Conservation (phyloP, 2,113 vertebrate species). For the Ptilonorhynchus violaceus region DNA sequence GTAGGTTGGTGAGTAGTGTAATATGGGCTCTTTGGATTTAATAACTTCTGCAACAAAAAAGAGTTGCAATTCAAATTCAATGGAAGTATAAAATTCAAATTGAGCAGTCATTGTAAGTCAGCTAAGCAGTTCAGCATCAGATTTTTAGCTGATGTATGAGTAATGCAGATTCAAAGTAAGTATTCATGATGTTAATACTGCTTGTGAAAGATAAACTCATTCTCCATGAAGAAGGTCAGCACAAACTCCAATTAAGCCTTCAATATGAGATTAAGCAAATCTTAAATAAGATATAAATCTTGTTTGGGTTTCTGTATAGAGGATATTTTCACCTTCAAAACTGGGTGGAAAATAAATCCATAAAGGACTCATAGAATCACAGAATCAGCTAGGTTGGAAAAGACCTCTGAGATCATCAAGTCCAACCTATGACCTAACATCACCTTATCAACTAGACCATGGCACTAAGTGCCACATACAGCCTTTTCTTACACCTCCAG, state of each 20-base stretch:
- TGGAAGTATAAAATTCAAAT: neutral
- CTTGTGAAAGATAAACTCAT: neutral
- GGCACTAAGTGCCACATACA: too few relatives aligned
- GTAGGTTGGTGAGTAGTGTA: neutral
- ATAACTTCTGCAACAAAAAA: neutral
- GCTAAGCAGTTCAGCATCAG: neutral
- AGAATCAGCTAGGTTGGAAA: too few relatives aligned
- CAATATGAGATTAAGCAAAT: neutral
- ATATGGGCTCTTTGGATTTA: neutral
- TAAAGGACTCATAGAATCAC: neutral
- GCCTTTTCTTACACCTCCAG: too few relatives aligned
- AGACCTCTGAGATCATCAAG: too few relatives aligned
- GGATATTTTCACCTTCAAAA: neutral
- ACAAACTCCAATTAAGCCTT: neutral
- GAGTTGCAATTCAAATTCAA: neutral
- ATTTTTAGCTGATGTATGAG: neutral
- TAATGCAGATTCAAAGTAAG: neutral
- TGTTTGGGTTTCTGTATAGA: neutral
- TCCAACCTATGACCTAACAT: too few relatives aligned
- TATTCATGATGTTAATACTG: neutral
- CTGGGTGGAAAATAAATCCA: neutral
- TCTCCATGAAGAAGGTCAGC: neutral
- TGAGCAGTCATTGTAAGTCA: neutral
- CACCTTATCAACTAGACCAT: too few relatives aligned
- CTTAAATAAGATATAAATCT: neutral